These are phyloP conservation scores for Sorex fumeus DNA, from an alignment of 2,113 vertebrate genomes.

Conservation along the genomic window DNA sequence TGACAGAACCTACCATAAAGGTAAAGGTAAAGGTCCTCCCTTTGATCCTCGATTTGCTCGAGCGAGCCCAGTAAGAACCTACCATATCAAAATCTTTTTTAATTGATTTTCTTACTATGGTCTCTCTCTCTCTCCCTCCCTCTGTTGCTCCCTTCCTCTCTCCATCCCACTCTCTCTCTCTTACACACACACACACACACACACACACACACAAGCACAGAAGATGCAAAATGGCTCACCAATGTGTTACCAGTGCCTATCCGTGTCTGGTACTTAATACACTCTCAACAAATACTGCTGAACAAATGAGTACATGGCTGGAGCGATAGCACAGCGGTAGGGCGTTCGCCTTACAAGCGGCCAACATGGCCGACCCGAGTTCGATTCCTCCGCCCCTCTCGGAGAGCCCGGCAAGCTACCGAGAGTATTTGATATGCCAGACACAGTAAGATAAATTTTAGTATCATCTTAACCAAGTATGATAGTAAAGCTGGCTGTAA, in stretches of 20 bases:
- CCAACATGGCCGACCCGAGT: too few relatives aligned
- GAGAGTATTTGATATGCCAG: too few relatives aligned
- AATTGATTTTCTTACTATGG: neutral
- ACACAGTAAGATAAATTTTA: constrained; percentile 26
- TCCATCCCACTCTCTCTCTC: too few relatives aligned
- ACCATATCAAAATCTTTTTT: neutral
- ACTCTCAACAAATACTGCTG: neutral
- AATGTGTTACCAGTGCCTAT: too few relatives aligned
- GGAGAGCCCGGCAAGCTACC: too few relatives aligned
- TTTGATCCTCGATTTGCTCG: too few relatives aligned
- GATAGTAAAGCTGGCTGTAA: neutral
- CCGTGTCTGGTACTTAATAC: neutral
- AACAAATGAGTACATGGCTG: neutral
- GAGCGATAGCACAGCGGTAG: too few relatives aligned
- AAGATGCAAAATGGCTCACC: neutral
- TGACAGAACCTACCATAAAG: neutral
- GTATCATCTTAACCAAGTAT: neutral
- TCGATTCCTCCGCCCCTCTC: too few relatives aligned
- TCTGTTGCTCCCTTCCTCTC: neutral
- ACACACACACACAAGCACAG: neutral
- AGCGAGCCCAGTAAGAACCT: too few relatives aligned
- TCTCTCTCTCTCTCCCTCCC: neutral
- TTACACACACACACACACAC: too few relatives aligned
- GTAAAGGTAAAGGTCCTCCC: too few relatives aligned
- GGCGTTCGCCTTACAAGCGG: too few relatives aligned